These are phyloP conservation scores for Lasioglossum calceatum DNA, from an alignment of 2,888 invertebrate species.

Conservation along the genomic window DNA sequence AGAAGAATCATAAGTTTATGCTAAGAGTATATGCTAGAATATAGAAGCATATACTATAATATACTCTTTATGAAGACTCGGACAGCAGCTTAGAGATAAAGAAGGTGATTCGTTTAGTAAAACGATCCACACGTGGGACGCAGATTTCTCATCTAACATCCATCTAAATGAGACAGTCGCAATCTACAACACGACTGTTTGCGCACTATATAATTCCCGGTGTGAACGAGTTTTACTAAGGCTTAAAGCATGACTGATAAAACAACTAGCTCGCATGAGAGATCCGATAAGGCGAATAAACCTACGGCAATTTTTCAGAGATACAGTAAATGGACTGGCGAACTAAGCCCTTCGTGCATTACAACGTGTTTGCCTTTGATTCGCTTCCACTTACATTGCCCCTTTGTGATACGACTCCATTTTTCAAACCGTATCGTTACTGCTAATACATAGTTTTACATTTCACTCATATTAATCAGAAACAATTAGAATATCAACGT, in stretches of 20 bases:
- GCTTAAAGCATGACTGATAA: slow-evolving; percentile 43
- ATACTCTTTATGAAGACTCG: background rate
- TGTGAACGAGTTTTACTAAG: slow-evolving; percentile 27
- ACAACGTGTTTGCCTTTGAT: slow-evolving; percentile 8
- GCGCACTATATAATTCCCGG: slow-evolving; percentile 15
- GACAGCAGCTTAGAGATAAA: background rate
- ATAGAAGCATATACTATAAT: too few species aligned
- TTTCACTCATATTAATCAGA: background rate
- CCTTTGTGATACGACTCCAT: background rate
- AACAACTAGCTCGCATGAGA: slow-evolving; percentile 29
- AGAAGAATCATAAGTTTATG: background rate
- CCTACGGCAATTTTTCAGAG: slow-evolving; percentile 30
- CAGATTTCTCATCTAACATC: background rate
- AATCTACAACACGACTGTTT: slow-evolving; percentile 28
- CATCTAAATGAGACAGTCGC: slow-evolving; percentile 35
- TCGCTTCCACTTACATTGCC: background rate
- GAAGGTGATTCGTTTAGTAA: background rate
- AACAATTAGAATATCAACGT: background rate
- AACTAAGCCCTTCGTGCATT: slow-evolving; percentile 20
- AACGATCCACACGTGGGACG: background rate
- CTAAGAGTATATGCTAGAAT: too few species aligned
- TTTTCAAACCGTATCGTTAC: background rate
- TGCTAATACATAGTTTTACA: background rate
- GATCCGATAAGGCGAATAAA: slow-evolving; percentile 51
- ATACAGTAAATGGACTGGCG: slow-evolving; percentile 21